Percentiles rank a stretch among this genome's conserved stretches.
phyloP scores from a whole-genome alignment of 1,140 invertebrate genomes.

The Ruditapes philippinarum region DNA sequence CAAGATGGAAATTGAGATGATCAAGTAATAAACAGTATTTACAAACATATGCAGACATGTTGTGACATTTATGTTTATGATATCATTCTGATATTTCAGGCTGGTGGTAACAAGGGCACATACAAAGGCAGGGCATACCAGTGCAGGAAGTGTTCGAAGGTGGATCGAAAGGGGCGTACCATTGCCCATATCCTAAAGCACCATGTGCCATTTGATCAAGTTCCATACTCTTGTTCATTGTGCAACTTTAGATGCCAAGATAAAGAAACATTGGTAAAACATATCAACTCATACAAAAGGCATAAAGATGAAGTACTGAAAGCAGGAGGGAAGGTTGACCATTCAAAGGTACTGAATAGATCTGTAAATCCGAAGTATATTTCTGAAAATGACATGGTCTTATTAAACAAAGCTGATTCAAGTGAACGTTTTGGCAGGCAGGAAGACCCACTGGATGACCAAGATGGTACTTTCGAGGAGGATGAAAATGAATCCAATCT shows the following conservation, averaged over 20 bases:
- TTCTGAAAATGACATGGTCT: not conserved
- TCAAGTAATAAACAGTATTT: no score
- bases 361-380: not conserved
- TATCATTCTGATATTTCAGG: no score
- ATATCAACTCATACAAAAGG: no score
- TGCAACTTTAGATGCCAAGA: not conserved
- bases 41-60: no score
- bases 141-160: not conserved
- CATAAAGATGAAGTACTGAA: not conserved
- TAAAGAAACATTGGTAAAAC: not conserved
- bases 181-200: no score
- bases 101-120: no score
- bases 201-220: no score
- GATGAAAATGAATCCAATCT: not conserved
- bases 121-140: not conserved
- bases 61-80: no score
- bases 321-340: not conserved
- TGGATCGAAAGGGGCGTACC: no score
- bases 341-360: not conserved
- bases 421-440: not conserved
- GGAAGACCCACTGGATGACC: not conserved
- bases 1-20: no score
- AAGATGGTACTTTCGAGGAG: not conserved
- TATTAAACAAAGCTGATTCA: not conserved
- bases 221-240: no score